Evolutionary conservation across 2,797 vertebrate genomes (phyloP), one percentile per base, ranked within the genome.

Genomic region (Sarcophilus harrisii): DNA sequence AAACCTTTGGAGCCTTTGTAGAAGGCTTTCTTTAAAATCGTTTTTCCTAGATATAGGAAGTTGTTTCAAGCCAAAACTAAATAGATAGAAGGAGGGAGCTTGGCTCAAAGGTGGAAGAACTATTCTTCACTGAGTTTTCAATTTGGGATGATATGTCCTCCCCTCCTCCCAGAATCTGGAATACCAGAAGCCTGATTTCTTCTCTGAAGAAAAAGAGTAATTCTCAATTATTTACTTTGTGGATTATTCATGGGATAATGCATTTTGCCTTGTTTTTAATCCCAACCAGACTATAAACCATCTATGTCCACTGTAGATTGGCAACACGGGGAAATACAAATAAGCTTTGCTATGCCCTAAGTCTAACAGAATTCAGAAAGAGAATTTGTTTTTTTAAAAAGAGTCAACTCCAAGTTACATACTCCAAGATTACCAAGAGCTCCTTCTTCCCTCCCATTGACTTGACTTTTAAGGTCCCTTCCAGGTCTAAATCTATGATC

Each of bases 121-220:
- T 3, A 4, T 28, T 3, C 60, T 57, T 91, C 94, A 38, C 32
- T 27, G 27, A 9, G 57, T 60, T 91, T 9, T 49, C 89, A 9
- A 49, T 0, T 24, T 1, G 55, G 55, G 58, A 30, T 24, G 38
- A 28, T 58, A 58, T 0, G 5, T 1, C 45, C 30, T 4, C 0
- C 0, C 30, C 11, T 0, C 0, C 2, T 21, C 14, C 0, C 38
- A 27, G 11, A 81, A 89, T 58, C 55, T 30, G 54, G 0, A 54
- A 30, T 0, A 1, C 49, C 1, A n/a, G 38, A 57, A 3, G 4
- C 38, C 49, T 1, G 29, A 12, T 4, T 0, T 1, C 58, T 5
- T 32, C 55, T 30, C 94, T 18, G 14, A 4, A 27, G 45, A 1
- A 24, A 24, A 58, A 21, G 4, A 52, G 9, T 4, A 24, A 55